Percentiles rank a stretch among this genome's conserved stretches.
phyloP scores from a whole-genome alignment of 92 coral and sea anemone species.

The Porites lobata region DNA sequence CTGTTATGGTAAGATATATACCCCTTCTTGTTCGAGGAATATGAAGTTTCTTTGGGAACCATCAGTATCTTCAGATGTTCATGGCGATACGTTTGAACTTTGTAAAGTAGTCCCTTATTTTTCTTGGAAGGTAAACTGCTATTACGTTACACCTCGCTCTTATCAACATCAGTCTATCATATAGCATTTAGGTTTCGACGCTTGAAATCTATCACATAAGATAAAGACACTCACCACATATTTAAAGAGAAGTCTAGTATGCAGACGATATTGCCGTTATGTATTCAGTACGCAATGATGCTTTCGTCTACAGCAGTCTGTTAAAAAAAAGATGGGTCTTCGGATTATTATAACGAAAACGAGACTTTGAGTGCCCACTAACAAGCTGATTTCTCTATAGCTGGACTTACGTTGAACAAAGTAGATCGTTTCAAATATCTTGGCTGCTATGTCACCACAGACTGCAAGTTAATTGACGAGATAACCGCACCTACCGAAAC shows the following conservation, averaged over 20 bases:
- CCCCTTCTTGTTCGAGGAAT: too few relatives aligned
- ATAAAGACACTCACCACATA: conserved; percentile 38
- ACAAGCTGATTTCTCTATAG: conserved; percentile 47
- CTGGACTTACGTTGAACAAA: conserved; percentile 29
- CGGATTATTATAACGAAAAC: conserved; percentile 59
- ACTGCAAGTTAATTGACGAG: conserved; percentile 35
- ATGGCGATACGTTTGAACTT: too few relatives aligned
- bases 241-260: conserved; percentile 36
- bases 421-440: conserved; percentile 59
- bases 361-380: conserved; percentile 50
- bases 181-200: not conserved
- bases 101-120: too few relatives aligned
- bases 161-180: too few relatives aligned
- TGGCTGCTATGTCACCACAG: conserved; percentile 44
- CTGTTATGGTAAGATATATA: too few relatives aligned
- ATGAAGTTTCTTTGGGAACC: too few relatives aligned
- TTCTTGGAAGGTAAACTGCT: too few relatives aligned
- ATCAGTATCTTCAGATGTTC: too few relatives aligned
- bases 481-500: not conserved
- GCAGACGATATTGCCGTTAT: conserved; percentile 44
- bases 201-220: conserved; percentile 31
- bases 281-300: conserved; percentile 14
- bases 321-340: conserved; percentile 57
- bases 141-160: too few relatives aligned
- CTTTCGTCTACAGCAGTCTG: conserved; percentile 37